phyloP scores from a whole-genome alignment of 2,888 invertebrate species.

The Tiliacea aurago region DNA sequence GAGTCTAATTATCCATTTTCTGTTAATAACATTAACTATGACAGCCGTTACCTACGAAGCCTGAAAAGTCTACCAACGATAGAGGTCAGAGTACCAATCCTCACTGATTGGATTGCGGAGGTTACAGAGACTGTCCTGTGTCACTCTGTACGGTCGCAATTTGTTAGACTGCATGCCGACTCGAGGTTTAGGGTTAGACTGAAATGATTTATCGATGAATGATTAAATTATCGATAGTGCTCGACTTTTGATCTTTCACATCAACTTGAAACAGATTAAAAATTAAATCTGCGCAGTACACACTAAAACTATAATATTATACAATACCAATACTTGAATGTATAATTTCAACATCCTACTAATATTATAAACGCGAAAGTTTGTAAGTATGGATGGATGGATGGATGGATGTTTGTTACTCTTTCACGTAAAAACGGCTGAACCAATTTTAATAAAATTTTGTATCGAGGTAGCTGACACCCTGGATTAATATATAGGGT shows the following conservation, averaged over 20 bases:
- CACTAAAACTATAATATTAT: too few relatives aligned
- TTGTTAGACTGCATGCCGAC: conserved; percentile 2
- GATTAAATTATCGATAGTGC: conserved; percentile 4
- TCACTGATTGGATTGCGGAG: conserved; percentile 47
- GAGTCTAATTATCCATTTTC: conserved; percentile 7
- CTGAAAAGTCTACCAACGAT: conserved; percentile 27
- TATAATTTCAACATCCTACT: too few relatives aligned
- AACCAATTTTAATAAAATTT: too few relatives aligned
- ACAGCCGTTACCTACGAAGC: conserved; percentile 36
- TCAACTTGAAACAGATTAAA: neutral
- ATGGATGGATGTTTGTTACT: too few relatives aligned
- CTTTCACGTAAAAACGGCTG: too few relatives aligned
- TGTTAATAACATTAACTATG: conserved; percentile 30
- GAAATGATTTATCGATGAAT: neutral
- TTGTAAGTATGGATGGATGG: too few relatives aligned
- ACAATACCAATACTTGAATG: too few relatives aligned
- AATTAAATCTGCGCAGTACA: too few relatives aligned
- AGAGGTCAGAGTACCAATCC: conserved; percentile 11
- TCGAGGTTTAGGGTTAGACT: neutral
- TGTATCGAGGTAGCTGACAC: too few relatives aligned
- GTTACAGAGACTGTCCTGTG: conserved; percentile 1
- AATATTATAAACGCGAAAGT: too few relatives aligned
- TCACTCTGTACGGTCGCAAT: conserved; percentile 3
- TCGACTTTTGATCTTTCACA: neutral
- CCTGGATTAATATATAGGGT: too few relatives aligned